Evolutionary conservation across 2,113 vertebrate species (phyloP).

Genomic region (Halichoeres trimaculatus): DNA sequence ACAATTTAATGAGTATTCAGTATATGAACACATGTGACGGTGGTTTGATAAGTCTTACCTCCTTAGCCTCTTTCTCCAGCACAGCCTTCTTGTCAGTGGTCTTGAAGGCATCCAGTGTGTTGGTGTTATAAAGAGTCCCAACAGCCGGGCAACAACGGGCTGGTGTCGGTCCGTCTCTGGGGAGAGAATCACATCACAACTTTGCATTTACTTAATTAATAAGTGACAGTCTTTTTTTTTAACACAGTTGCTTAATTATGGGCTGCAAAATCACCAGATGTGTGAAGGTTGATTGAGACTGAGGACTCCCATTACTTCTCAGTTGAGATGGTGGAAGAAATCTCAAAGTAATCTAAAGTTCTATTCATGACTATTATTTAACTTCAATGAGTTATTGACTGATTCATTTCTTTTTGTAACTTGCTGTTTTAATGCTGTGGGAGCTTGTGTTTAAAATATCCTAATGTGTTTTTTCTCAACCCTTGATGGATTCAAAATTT

Average conservation of each 20-base stretch:
- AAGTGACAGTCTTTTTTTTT: no score
- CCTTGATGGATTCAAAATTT: neutral
- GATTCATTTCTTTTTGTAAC: neutral
- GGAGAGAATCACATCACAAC: neutral
- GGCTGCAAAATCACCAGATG: no score
- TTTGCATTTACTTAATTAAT: conserved; percentile 6
- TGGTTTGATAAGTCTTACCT: conserved; percentile 80
- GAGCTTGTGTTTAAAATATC: neutral
- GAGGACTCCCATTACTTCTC: no score
- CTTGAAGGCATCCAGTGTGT: conserved; percentile 96
- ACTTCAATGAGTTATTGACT: no score
- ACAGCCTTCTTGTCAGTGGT: conserved; percentile 93
- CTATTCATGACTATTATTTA: no score
- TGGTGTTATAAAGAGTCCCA: conserved; percentile 92
- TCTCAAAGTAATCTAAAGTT: no score
- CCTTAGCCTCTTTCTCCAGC: conserved; percentile 89
- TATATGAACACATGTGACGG: neutral
- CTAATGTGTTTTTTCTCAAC: neutral
- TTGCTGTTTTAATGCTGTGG: neutral
- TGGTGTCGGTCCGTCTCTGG: conserved; percentile 88
- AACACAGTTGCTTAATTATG: no score
- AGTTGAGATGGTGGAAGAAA: no score
- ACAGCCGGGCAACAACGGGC: conserved; percentile 90
- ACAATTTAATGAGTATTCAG: neutral
- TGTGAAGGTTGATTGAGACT: no score